A percentile compares a stretch with the other conserved stretches of the same genome.
phyloP scores from a whole-genome alignment of 2,888 invertebrate genomes.

The Metacarcinus magister region DNA sequence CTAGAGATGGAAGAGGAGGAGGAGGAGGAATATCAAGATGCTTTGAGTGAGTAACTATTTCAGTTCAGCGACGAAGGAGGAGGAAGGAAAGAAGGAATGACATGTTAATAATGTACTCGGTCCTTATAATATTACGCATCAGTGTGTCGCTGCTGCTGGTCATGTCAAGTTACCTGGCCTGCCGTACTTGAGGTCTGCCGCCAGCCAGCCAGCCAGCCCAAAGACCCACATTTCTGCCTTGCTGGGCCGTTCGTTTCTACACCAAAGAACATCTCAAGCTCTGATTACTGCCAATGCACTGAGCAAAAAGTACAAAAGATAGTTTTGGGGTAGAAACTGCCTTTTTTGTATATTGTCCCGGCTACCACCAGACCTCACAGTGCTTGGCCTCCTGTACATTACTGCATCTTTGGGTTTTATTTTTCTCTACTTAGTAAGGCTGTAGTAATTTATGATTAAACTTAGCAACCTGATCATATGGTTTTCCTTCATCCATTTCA shows the following conservation, averaged over 20 bases:
- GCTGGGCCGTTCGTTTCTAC: background rate
- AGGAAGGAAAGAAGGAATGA: background rate
- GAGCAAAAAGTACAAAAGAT: slow-evolving; percentile 61
- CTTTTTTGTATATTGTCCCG: slow-evolving; percentile 56
- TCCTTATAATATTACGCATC: background rate
- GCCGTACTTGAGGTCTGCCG: background rate
- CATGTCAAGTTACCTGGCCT: background rate
- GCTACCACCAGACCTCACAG: slow-evolving; percentile 52
- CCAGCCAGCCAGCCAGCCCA: background rate
- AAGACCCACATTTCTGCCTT: background rate
- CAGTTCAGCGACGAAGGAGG: background rate
- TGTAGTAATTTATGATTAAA: slow-evolving; percentile 53
- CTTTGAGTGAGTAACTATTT: background rate
- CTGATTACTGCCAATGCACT: slow-evolving; percentile 56
- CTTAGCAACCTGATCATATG: background rate
- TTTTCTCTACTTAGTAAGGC: slow-evolving; percentile 23
- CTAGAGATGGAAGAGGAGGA: background rate
- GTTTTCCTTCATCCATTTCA: background rate
- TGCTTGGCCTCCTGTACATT: slow-evolving; percentile 42
- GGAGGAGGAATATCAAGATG: background rate
- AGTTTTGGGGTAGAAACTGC: slow-evolving; percentile 64
- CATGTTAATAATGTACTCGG: background rate
- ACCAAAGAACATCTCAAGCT: slow-evolving; percentile 33
- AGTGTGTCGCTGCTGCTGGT: background rate
- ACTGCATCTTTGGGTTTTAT: background rate